Evolutionary conservation across 2,888 invertebrate genomes (phyloP), one percentile per base, ranked within the genome.

Genomic region (Prosopocoilus inquinatus): DNA sequence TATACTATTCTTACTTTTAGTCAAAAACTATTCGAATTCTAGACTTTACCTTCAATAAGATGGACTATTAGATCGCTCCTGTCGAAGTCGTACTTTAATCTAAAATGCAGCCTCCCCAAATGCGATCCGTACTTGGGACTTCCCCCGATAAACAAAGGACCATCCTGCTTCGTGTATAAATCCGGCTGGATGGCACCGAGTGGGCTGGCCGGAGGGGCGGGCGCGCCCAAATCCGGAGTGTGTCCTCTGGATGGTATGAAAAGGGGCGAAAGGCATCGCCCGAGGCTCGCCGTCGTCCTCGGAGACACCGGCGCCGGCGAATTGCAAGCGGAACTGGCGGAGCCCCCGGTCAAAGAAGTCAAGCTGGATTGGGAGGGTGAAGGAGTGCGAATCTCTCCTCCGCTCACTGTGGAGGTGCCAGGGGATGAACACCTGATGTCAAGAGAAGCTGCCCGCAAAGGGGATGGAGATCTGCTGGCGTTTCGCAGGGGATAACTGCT

Each of bases 11-110:
- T 34, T 34, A 34, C 8, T 34, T 8, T 34, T 8, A 8, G 9
- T 34, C 34, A 34, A 9, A 34, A 8, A 34, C 9, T 7, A 34
- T 34, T 8, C 34, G 9, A 9, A 34, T 7, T 36, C 36, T n/a
- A 15, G 35, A 39, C 43, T 62, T 67, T 71, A 91, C 91, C 91
- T 86, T 94, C 94, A 76, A 94, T 94, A 63, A 94, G 81, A 78
- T 94, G 93, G n/a, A 94, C 89, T 63, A 92, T 88, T 64, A 95
- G 81, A 75, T 95, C 94, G 11, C 93, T 94, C 61, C 91, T 83
- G 74, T 94, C 90, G 70, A 93, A 93, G 78, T 94, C 94, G 71
- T 94, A 95, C 69, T 89, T 91, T 53, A 94, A 80, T 51, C 92
- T 82, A 65, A 94, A 82, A 72, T 94, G 94, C 61, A 95, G 82